These are phyloP conservation scores for Crotalus viridis DNA, from an alignment of 2,113 vertebrate genomes.

Conservation along the genomic window DNA sequence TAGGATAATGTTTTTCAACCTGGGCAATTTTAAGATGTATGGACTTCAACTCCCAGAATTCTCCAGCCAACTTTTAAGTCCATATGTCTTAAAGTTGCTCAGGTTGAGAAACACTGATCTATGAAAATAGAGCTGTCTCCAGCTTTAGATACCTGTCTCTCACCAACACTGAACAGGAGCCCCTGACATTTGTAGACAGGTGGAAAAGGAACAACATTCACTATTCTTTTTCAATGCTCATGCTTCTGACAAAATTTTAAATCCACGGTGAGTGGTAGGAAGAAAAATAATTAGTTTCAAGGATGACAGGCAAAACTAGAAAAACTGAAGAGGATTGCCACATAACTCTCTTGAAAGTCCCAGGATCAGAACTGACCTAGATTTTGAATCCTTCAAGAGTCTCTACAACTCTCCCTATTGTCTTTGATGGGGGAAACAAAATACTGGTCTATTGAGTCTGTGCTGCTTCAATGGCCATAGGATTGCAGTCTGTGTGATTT, in stretches of 20 bases:
- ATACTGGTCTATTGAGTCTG: neutral
- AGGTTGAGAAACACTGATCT: neutral
- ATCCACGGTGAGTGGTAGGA: neutral
- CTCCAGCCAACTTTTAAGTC: neutral
- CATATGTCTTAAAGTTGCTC: neutral
- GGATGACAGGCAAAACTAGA: neutral
- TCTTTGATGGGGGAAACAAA: neutral
- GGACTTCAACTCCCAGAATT: neutral
- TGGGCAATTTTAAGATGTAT: neutral
- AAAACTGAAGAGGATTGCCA: neutral
- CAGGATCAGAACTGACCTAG: neutral
- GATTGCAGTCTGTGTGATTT: neutral
- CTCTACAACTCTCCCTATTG: neutral
- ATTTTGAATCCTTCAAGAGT: neutral
- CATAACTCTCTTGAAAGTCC: neutral
- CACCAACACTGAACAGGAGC: neutral
- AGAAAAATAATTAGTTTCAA: neutral
- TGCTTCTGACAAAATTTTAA: neutral
- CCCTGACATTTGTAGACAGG: neutral
- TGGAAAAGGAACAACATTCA: neutral
- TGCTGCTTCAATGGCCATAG: neutral
- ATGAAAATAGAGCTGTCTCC: neutral
- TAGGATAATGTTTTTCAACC: neutral
- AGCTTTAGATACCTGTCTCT: neutral
- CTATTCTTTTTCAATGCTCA: neutral